phyloP scores from a whole-genome alignment of 2,797 vertebrate genomes.

The Cynodonichthys magdalenae region DNA sequence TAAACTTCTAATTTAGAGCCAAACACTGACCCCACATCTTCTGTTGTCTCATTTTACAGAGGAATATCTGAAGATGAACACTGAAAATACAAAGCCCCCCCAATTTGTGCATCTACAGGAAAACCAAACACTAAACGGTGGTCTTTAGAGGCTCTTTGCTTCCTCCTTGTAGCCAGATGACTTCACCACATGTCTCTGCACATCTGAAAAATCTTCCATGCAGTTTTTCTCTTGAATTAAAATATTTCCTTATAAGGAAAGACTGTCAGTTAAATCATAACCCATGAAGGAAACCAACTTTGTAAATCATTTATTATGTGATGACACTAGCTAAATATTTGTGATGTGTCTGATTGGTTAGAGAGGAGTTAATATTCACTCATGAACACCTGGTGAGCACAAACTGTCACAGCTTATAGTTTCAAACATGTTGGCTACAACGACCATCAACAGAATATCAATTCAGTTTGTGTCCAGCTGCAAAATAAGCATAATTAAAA shows the following conservation, averaged over 20 bases:
- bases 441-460: not conserved
- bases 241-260: not conserved
- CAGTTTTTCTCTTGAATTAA: not conserved
- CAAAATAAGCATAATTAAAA: conserved; percentile 21
- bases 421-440: conserved; percentile 1
- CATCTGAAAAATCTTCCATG: conserved; percentile 25
- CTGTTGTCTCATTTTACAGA: not conserved
- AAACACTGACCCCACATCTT: not conserved
- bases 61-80: conserved; percentile 18
- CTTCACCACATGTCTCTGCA: conserved; percentile 45
- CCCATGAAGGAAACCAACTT: not conserved
- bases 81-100: conserved; percentile 1
- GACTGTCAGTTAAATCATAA: not conserved
- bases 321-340: not conserved
- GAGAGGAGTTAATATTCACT: not conserved
- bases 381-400: not conserved
- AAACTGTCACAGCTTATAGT: not conserved
- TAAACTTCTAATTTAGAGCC: not conserved
- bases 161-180: conserved; percentile 34
- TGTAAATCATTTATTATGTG: not conserved
- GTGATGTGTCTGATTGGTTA: not conserved
- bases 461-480: not conserved
- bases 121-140: conserved; percentile 20
- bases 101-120: conserved; percentile 27
- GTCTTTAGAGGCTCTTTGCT: conserved; percentile 26